Base-by-base conservation (phyloP, 2,113 vertebrate genomes). In the Erpornis zantholeuca region DNA sequence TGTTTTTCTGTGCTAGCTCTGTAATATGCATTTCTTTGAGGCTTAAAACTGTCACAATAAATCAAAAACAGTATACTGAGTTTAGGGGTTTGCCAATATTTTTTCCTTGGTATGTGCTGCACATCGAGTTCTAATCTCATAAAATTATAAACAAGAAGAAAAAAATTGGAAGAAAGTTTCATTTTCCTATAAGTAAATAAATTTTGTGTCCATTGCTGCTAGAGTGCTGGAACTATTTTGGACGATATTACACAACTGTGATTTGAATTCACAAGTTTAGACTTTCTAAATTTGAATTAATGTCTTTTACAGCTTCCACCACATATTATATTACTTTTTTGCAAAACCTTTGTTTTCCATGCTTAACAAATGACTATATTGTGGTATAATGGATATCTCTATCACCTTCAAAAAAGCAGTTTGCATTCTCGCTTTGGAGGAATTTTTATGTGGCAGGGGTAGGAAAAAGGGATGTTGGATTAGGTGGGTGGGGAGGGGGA, bases 241-340 rank as follows among this genome's bases (percentile, higher is more conserved):
- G 73, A 89, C 61, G 66, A 68, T 90, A 96, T 95, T 96, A 91
- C 81, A 96, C 64, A 88, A 96, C 38, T 91, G 66, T 91, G 61
- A 92, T 97, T 97, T 85, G 86, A 98, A 98, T 97, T 96, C 96
- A 94, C 66, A 96, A 95, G 84, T 93, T 97, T 94, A 94, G 79
- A 72, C 60, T 95, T 96, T 96, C 96, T 97, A 96, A 97, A 92
- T 92, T 96, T 97, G 93, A 95, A 91, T 95, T 97, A 97, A 97
- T 97, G 86, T 82, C 56, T 97, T 98, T 97, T 96, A 96, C 89
- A 94, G 86, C 66, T 94, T 97, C 91, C 5, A 92, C 64, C 40
- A 85, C 33, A 64, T 90, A 91, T 47, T 89, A 31, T 88, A 91
- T 79, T 94, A 95, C 63, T 86, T 96, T 96, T 87, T 89, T 90